A percentile compares a stretch with the other conserved stretches of the same genome.
Conservation (phyloP, 2,888 invertebrate genomes). For the Parnassius glacialis region DNA sequence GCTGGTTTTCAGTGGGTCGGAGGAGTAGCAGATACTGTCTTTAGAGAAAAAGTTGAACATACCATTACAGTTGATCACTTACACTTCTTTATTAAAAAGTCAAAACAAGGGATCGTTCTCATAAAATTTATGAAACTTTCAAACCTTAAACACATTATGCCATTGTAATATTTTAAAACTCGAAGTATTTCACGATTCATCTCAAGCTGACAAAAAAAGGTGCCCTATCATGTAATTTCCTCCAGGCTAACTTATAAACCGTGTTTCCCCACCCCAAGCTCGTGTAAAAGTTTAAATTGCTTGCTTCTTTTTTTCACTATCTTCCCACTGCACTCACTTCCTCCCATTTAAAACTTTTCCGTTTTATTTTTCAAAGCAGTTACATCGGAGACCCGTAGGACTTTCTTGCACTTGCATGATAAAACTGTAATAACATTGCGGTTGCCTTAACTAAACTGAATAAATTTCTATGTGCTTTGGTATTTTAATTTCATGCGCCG, state of each 20-base stretch:
- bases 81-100: too few species aligned
- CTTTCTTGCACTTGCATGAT: constrained; percentile 42
- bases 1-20: too few species aligned
- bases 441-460: constrained; percentile 28
- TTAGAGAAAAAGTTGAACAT: too few species aligned
- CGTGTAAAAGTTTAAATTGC: constrained; percentile 73
- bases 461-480: not conserved
- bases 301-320: constrained; percentile 75
- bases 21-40: too few species aligned
- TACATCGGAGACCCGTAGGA: constrained; percentile 39
- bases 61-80: too few species aligned
- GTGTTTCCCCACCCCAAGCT: constrained; percentile 51
- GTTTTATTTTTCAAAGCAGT: constrained; percentile 68
- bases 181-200: constrained; percentile 20
- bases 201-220: constrained; percentile 40
- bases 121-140: not conserved
- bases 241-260: constrained; percentile 65
- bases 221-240: constrained; percentile 63
- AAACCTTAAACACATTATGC: not conserved
- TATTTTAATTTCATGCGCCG: not conserved
- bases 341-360: constrained; percentile 76
- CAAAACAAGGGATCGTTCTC: too few species aligned
- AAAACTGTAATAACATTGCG: constrained; percentile 36
- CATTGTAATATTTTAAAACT: constrained; percentile 6
- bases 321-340: constrained; percentile 68